Base-by-base conservation (phyloP, 2,113 vertebrate genomes). In the Oncorhynchus nerka region DNA sequence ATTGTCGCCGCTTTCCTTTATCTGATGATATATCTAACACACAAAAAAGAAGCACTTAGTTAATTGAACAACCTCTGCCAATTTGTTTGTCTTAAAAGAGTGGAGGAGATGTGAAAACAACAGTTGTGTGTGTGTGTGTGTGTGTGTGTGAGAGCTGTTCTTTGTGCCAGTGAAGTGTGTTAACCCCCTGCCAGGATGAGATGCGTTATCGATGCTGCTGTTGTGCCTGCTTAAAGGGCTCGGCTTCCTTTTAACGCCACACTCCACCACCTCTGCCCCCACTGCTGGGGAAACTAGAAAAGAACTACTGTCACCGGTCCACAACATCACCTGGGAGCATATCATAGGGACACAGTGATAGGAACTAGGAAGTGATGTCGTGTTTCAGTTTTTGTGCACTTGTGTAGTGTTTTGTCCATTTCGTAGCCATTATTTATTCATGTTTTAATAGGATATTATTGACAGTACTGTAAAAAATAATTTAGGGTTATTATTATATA, bases 221-320 rank as follows among this genome's bases (percentile, higher is more conserved):
- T 96, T 98, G 95, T 98, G 95, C 93, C 94, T 95, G 92, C 95
- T 95, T 96, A 97, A 98, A 97, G 95, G 95, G 95, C 95, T 94
- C 93, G 71, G 92, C 94, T 96, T 95, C 94, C 95, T 96, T 96
- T 91, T 96, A 94, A 96, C 95, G 89, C 91, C 91, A 85, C 92
- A 90, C 93, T 94, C 79, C 85, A 82, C 79, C 88, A 91, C 89
- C 89, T 95, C 86, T 91, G 70, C 39, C 39, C 39, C 39, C 8
- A 9, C 64, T 77, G 68, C 73, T 81, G 80, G 77, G 73, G 62
- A 34, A 77, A 75, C 87, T 45, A 45, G 9, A 86, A 85, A 81
- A 85, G 68, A 76, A 79, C 86, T 77, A 81, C 84, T 82, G 86
- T 88, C 88, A 90, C 79, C 9, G 39, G 39, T 45, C 39, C 39